Evolutionary conservation across 2,797 vertebrate species (phyloP), one percentile per base, ranked within the genome.

Genomic region (Danio aesculapii): DNA sequence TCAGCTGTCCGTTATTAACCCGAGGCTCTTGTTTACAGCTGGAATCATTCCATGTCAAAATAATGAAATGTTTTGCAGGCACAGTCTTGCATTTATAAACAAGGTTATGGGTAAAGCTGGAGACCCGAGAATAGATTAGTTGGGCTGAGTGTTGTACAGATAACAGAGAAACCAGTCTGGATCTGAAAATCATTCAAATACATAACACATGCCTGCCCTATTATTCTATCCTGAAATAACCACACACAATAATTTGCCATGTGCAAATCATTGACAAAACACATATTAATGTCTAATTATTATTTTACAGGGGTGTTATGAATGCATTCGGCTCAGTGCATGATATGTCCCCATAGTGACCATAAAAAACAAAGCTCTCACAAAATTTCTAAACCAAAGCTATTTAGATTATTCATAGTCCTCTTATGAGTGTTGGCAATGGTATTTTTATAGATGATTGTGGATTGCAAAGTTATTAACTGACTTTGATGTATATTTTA

Each of bases 131-230:
- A 79, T 76, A 71, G 49, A 75, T 76, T 52, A 55, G 69, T 74
- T 57, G 10, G 16, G 46, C 17, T 77, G 19, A 70, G 71, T 43
- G 46, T 63, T 62, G 46, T 71, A 46, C 11, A 77, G 55, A 75
- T 70, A 66, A 72, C 49, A 67, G 67, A 41, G 58, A 82, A 69
- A 41, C 81, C 59, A 72, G 75, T 77, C 59, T 72, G 21, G 21
- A 58, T 53, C 19, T 66, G 17, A 49, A 57, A 52, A 59, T 68
- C n/a, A 67, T n/a, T 52, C 55, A 52, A 47, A 81, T 50, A 49
- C 41, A 66, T 12, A 62, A 58, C 70, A 59, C 57, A 59, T 39
- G 92, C 88, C 81, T 3, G 74, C 83, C 69, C 75, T 55, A 46
- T 66, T 21, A 57, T 67, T 67, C 50, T 67, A 46, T 47, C 13